Conservation (phyloP, 2,797 vertebrate species). For the Echiichthys vipera region DNA sequence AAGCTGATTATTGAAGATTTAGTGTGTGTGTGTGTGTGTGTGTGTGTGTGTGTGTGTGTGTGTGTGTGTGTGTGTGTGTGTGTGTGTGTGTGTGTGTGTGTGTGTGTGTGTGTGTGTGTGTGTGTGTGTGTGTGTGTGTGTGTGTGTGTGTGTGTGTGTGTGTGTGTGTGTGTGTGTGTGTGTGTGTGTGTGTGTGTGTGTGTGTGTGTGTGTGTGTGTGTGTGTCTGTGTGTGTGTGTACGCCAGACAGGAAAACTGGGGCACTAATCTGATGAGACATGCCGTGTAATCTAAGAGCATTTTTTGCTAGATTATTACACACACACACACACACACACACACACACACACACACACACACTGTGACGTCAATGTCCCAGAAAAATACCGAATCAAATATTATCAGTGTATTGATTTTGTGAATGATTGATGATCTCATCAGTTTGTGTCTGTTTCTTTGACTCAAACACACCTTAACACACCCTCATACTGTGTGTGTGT, state of each 20-base stretch:
- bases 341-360: neutral
- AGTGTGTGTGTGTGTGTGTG: slow-evolving; percentile 9
- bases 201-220: neutral
- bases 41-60: slow-evolving; percentile 15
- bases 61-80: slow-evolving; percentile 6
- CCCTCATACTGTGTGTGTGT: slow-evolving; percentile 14
- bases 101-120: slow-evolving; percentile 3
- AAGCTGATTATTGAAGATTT: slow-evolving; percentile 2
- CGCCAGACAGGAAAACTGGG: slow-evolving; percentile 53
- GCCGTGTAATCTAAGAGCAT: slow-evolving; percentile 39
- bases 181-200: slow-evolving; percentile 1
- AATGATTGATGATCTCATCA: too few relatives aligned
- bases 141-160: neutral
- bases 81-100: neutral
- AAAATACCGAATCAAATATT: too few relatives aligned
- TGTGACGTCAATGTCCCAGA: too few relatives aligned
- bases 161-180: slow-evolving; percentile 12
- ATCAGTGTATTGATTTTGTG: too few relatives aligned
- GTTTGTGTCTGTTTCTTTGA: neutral
- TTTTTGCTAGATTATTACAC: slow-evolving; percentile 49
- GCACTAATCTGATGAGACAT: slow-evolving; percentile 54
- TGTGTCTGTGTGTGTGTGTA: too few relatives aligned
- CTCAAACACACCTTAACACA: slow-evolving; percentile 36
- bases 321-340: slow-evolving; percentile 17
- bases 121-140: slow-evolving; percentile 2